phyloP scores from a whole-genome alignment of 2,797 vertebrate species.

The Lacerta agilis region DNA sequence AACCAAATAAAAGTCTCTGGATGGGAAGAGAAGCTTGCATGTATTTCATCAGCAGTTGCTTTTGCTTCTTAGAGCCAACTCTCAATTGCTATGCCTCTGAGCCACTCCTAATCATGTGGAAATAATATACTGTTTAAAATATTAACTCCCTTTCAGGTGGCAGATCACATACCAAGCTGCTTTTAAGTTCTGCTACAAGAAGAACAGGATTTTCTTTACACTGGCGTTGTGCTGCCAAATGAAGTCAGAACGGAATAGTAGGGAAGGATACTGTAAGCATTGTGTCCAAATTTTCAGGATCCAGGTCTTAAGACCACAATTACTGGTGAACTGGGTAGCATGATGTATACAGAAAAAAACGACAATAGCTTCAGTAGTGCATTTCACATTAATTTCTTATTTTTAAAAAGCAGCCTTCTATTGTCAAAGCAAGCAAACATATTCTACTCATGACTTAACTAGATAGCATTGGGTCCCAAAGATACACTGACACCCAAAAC shows the following conservation, averaged over 20 bases:
- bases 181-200: neutral
- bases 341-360: neutral
- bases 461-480: neutral
- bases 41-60: neutral
- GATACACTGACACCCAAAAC: neutral
- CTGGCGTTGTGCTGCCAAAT: neutral
- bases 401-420: neutral
- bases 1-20: neutral
- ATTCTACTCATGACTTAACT: neutral
- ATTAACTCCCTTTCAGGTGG: constrained; percentile 17
- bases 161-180: neutral
- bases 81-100: neutral
- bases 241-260: neutral
- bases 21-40: neutral
- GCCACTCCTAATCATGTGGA: neutral
- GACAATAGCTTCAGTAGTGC: too few species aligned
- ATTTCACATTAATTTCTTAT: neutral
- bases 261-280: neutral
- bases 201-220: neutral
- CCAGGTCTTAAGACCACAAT: neutral
- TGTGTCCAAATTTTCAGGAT: neutral
- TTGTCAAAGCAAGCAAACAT: constrained; percentile 16
- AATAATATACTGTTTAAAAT: constrained; percentile 24
- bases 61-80: neutral
- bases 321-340: neutral